Evolutionary conservation across 2,113 vertebrate species (phyloP), one percentile per base, ranked within the genome.

Genomic region (Hassar affinis): DNA sequence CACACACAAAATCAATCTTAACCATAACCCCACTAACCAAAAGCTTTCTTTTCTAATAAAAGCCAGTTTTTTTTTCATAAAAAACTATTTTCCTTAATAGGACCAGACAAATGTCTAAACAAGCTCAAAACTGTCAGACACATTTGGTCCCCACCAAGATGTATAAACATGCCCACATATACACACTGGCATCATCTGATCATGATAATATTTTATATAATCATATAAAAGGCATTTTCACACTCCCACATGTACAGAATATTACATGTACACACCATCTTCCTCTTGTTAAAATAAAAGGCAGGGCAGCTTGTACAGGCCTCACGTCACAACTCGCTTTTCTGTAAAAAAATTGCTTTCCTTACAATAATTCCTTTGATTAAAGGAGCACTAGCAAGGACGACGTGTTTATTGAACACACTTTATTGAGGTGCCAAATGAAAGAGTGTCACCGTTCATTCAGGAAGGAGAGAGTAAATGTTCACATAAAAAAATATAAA

Each of bases 401-500:
- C 14, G 80, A 71, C 89, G 91, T 93, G 92, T 92, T 42, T 42
- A 42, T 42, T 92, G 88, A 90, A 92, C 87, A 66, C 92, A 94
- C 91, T 93, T 93, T 95, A 94, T 92, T 89, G 87, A 83, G 91
- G 92, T 93, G 92, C 91, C 92, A 92, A 93, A 93, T 92, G 90
- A 90, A 93, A 94, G 90, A 89, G 90, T 91, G 92, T 93, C 89
- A 92, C 91, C 92, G 92, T 90, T 92, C 90, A 92, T 86, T 77
- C 83, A 81, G 79, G 79, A 78, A 76, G 81, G 71, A 85, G 87
- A 90, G 90, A 92, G 87, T 91, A 91, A 91, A 93, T 92, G 92
- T 89, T 88, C 91, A 94, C 91, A 92, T 93, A 93, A 93, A 93
- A 94, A 94, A 94, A 94, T 93, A 93, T 86, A 93, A 94, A 95